phyloP scores from a whole-genome alignment of 2,888 invertebrate species.

The Psococerastis gibbosa region DNA sequence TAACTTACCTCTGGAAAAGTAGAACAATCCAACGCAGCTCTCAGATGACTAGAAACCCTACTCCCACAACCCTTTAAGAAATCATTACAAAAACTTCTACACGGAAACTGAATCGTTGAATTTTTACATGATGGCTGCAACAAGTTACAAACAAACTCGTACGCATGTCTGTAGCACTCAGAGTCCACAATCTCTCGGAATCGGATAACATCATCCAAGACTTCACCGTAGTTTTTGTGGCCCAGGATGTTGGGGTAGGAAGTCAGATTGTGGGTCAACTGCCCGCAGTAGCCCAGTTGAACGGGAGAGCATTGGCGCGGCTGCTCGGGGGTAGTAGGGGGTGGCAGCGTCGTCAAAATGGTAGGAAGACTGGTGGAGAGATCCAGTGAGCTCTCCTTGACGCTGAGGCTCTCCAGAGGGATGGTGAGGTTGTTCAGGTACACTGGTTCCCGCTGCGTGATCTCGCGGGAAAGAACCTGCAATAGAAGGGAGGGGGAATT shows the following conservation, averaged over 20 bases:
- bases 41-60: slow-evolving; percentile 48
- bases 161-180: slow-evolving; percentile 72
- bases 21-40: slow-evolving; percentile 54
- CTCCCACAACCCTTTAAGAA: slow-evolving; percentile 69
- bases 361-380: slow-evolving; percentile 17
- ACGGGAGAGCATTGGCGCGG: slow-evolving; percentile 46
- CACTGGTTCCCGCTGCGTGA: slow-evolving; percentile 34
- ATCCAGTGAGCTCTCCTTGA: slow-evolving; percentile 32
- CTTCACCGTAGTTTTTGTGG: slow-evolving; percentile 39
- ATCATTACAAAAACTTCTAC: slow-evolving; percentile 65
- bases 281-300: slow-evolving; percentile 44
- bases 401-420: slow-evolving; percentile 41
- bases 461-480: slow-evolving; percentile 31
- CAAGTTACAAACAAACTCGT: slow-evolving; percentile 74
- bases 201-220: slow-evolving; percentile 56
- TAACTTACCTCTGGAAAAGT: slow-evolving; percentile 49
- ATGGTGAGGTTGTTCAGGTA: slow-evolving; percentile 44
- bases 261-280: slow-evolving; percentile 56
- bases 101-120: slow-evolving; percentile 42
- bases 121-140: slow-evolving; percentile 56
- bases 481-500: too few relatives aligned
- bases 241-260: slow-evolving; percentile 67
- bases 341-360: slow-evolving; percentile 21
- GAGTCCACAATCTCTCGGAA: slow-evolving; percentile 72
- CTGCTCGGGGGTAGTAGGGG: slow-evolving; percentile 26